These are phyloP conservation scores for Scelioninae gen. 1 DNA, from an alignment of 2,888 invertebrate genomes.

Conservation along the genomic window DNA sequence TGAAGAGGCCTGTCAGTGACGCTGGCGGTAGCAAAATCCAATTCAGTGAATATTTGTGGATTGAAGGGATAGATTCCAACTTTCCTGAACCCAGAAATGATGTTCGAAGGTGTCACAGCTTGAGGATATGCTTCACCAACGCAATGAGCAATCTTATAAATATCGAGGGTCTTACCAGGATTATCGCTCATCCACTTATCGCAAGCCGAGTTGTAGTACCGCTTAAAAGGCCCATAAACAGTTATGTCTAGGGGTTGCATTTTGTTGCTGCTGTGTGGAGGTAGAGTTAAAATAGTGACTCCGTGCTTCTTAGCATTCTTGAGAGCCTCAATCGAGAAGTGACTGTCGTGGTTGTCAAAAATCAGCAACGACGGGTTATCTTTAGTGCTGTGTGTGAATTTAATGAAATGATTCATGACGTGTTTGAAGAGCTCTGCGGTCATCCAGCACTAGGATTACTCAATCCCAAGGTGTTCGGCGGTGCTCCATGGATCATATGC, in stretches of 20 bases:
- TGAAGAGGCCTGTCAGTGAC: constrained; percentile 18
- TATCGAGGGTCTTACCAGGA: constrained; percentile 30
- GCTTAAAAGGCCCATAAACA: constrained; percentile 33
- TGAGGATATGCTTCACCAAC: constrained; percentile 33
- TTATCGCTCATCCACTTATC: constrained; percentile 27
- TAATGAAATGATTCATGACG: constrained; percentile 76
- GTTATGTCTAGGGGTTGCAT: constrained; percentile 27
- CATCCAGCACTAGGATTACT: constrained; percentile 67
- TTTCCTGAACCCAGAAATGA: constrained; percentile 52
- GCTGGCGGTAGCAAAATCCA: constrained; percentile 34
- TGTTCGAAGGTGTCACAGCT: constrained; percentile 38
- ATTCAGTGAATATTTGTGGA: constrained; percentile 39
- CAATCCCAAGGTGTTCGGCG: constrained; percentile 55
- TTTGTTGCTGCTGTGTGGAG: constrained; percentile 41
- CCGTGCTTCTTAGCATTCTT: constrained; percentile 27
- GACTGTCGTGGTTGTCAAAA: constrained; percentile 59
- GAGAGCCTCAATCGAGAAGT: constrained; percentile 50
- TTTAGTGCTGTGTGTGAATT: constrained; percentile 71
- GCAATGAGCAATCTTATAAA: constrained; percentile 55
- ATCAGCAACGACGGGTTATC: constrained; percentile 70
- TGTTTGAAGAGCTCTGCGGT: constrained; percentile 59
- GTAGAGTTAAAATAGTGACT: constrained; percentile 45
- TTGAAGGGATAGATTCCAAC: constrained; percentile 59
- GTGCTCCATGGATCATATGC: constrained; percentile 52
- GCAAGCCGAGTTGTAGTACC: constrained; percentile 24